Conservation (phyloP, 2,888 invertebrate genomes). For the Girardia tigrina region DNA sequence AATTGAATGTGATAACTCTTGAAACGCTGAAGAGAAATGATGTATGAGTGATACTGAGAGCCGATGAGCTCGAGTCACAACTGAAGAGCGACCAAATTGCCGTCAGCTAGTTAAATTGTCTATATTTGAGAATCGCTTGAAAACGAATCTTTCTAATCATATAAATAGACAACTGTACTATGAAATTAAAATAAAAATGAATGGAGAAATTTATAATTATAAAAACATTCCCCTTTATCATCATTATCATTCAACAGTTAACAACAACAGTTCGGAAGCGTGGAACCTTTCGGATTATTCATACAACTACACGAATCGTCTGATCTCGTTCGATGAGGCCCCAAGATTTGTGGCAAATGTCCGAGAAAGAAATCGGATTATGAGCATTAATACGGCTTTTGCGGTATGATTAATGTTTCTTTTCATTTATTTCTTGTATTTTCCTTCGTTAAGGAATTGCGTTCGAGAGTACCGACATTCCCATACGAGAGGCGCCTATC, state of each 20-base stretch:
- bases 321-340: background rate
- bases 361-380: conserved; percentile 89
- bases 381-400: conserved; percentile 80
- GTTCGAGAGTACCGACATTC: conserved; percentile 93
- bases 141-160: background rate
- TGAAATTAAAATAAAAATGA: background rate
- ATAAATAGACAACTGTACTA: conserved; percentile 3
- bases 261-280: background rate
- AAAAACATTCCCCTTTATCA: background rate
- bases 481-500: conserved; percentile 94
- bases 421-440: background rate
- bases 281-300: background rate
- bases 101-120: background rate
- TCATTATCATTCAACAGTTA: background rate
- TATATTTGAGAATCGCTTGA: background rate
- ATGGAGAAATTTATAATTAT: background rate
- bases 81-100: conserved; percentile 17
- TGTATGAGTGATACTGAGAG: background rate
- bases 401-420: conserved; percentile 52
- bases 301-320: background rate
- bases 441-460: conserved; percentile 58
- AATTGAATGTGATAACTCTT: conserved; percentile 20
- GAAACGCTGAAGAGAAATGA: conserved; percentile 9
- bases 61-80: conserved; percentile 3
- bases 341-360: conserved; percentile 59